Conservation (phyloP, 2,888 invertebrate species). For the Thecophora atra region DNA sequence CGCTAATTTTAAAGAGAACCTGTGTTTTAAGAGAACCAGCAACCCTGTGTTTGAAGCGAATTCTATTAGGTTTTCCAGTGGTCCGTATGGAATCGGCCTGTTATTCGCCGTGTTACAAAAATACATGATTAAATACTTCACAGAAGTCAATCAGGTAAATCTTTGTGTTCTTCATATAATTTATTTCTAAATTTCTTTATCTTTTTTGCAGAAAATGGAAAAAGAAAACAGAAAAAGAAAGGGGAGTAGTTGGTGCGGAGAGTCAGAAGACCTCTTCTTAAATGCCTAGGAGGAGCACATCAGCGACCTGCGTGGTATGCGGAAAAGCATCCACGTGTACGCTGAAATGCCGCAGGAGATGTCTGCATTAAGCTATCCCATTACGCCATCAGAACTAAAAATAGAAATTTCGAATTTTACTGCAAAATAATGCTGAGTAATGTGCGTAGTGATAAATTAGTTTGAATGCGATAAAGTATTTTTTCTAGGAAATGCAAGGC, state of each 20-base stretch:
- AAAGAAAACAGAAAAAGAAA: not conserved
- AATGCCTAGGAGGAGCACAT: slow-evolving; percentile 2
- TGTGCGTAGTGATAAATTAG: not conserved
- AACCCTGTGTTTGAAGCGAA: too few species aligned
- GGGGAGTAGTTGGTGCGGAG: not conserved
- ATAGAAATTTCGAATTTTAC: slow-evolving; percentile 1
- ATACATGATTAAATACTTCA: too few species aligned
- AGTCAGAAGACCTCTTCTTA: not conserved
- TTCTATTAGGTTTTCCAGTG: too few species aligned
- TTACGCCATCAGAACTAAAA: not conserved
- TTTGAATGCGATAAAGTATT: not conserved
- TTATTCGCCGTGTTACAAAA: too few species aligned
- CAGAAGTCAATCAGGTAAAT: not conserved
- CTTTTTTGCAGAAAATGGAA: not conserved
- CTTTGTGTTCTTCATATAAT: not conserved
- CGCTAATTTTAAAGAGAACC: too few species aligned
- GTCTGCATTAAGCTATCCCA: not conserved
- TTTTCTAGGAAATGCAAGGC: slow-evolving; percentile 9
- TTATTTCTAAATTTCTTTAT: not conserved
- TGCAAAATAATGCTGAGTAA: slow-evolving; percentile 9
- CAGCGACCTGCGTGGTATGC: not conserved
- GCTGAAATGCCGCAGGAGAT: not conserved
- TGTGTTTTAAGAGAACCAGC: too few species aligned
- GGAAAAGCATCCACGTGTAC: slow-evolving; percentile 1
- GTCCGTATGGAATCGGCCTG: too few species aligned